Evolutionary conservation across 2,113 vertebrate genomes (phyloP).

Genomic region (Myotis yumanensis): DNA sequence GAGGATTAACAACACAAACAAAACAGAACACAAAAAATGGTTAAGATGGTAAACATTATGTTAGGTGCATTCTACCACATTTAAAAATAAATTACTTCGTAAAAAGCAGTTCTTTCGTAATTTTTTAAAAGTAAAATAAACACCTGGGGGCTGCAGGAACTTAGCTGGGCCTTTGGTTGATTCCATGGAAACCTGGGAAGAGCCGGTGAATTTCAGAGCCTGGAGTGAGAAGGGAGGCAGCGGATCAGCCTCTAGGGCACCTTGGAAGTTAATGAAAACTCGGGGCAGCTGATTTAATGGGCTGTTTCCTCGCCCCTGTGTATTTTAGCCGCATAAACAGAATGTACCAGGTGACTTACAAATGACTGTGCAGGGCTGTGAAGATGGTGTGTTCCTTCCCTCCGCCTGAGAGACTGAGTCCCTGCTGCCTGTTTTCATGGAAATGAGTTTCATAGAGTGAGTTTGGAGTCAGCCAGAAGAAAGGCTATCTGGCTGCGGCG

Average conservation of each 20-base stretch:
- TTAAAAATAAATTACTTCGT: background rate
- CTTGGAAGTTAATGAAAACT: background rate
- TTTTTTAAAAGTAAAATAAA: background rate
- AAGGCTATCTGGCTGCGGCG: background rate
- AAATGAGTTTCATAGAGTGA: slow-evolving; percentile 38
- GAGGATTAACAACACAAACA: too few species aligned
- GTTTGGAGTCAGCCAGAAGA: slow-evolving; percentile 13
- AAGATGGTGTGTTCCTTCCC: background rate
- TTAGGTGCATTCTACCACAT: background rate
- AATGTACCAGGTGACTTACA: background rate
- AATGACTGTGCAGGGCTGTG: background rate
- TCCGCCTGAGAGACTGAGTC: background rate
- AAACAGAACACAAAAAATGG: background rate
- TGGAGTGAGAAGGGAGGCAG: background rate
- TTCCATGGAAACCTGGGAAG: slow-evolving; percentile 25
- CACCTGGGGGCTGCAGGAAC: background rate
- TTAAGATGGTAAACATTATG: background rate
- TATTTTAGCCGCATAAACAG: background rate
- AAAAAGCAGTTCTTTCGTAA: background rate
- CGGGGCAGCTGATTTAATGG: background rate
- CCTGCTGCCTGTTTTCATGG: slow-evolving; percentile 27
- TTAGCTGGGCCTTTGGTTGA: background rate
- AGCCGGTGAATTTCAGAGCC: background rate
- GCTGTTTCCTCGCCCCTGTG: background rate
- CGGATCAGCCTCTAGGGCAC: background rate